Evolutionary conservation across 1,140 invertebrate genomes (phyloP), one percentile per base, ranked within the genome.

Genomic region (Calliphora vicina): DNA sequence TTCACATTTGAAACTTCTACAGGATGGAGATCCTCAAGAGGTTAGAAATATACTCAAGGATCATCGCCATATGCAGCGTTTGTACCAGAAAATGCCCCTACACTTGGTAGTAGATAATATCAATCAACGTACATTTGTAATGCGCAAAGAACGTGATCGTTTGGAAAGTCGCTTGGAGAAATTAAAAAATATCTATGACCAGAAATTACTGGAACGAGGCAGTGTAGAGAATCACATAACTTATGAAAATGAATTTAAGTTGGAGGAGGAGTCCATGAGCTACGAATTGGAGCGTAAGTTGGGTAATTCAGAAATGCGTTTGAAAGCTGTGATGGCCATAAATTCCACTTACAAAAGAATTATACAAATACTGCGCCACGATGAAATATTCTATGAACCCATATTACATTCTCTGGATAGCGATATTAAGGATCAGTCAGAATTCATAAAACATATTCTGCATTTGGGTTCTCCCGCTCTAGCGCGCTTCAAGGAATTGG

Each of bases 331-430:
- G 8, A 87, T 87, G 71, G 87, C 87, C 6, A 89, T 90, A 6
- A 89, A 88, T 61, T 85, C 85, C 17, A 87, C 89, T 0, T 90
- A 90, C 78, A 87, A 87, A 8, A 89, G 86, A 81, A 88, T 89
- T 78, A 88, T 90, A 29, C 86, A 89, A 73, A 86, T 89, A n/a
- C 80, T 90, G 0, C 42, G 84, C 1, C 87, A 89, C n/a, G 89
- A 90, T 80, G 85, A 86, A 29, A 89, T 88, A n/a, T 90, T 89
- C 29, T 90, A 89, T 78, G 88, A 90, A 67, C 89, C 89, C 26
- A 88, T 90, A 10, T 73, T 90, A 25, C 86, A 85, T 2, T 89
- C 89, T 5, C 86, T 90, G 8, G 84, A 82, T 29, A 61, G 35
- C 2, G 89, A 90, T 67, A 89, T 89, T 85, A 86, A 90, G 29